Base-by-base conservation (phyloP, 2,797 vertebrate species). In the Chloroceryle inda region DNA sequence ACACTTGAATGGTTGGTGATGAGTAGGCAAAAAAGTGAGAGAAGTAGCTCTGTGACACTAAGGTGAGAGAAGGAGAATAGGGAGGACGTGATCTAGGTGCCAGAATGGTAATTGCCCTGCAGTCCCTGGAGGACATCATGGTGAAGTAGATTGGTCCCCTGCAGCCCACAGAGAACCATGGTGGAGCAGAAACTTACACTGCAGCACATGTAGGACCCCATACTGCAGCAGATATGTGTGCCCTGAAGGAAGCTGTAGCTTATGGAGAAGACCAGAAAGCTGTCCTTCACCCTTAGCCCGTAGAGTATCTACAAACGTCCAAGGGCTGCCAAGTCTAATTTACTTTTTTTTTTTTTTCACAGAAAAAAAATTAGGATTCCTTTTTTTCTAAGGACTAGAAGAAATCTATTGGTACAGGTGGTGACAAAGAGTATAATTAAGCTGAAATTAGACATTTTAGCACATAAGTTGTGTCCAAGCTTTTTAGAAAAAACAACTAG, bases 21-120 rank as follows among this genome's bases (percentile, higher is more conserved):
- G 3, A 75, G 31, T 35, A 45, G 21, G 33, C 4, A 22, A 56
- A 69, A 40, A 71, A 11, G 2, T 13, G 7, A 68, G 40, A 86
- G 33, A 87, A 87, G 16, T 6, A 86, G 19, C 18, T 31, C 8
- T 68, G 12, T 24, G 24, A 61, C 24, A 24, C 4, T 17, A 64
- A 85, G 4, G 5, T 38, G 35, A 73, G 29, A 77, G 19, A 17
- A 88, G 19, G 24, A 85, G 14, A 21, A 69, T 29, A 21, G 11
- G 31, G 11, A 63, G 13, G 5, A 63, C 2, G 2, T 29, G 8
- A 6, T 73, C 3, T n/a, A 31, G 5, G 5, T 3, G 1, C 7
- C 44, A 59, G 13, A 52, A 45, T 22, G 22, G 21, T 12, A 15
- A 71, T 52, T 62, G 6, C 20, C 31, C 31, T 9, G 3, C 13